Conservation (phyloP, 2,113 vertebrate species). For the Nestor notabilis region DNA sequence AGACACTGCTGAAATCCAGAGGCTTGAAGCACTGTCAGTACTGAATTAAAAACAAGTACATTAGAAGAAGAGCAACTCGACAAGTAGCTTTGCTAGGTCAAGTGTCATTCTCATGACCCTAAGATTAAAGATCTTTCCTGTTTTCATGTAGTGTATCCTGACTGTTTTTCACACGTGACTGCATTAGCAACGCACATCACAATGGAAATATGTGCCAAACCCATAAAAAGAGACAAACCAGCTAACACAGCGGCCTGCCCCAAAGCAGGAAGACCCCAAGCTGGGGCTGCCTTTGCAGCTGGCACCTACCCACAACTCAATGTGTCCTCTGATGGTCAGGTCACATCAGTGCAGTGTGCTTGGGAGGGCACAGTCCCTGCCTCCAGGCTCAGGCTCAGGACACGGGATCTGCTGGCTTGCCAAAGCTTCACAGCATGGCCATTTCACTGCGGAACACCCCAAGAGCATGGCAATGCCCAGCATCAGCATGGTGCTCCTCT, state of each 20-base stretch:
- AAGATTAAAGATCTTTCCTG: conserved; percentile 67
- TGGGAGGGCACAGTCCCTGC: not conserved
- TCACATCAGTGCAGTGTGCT: accelerated
- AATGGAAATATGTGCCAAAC: not conserved
- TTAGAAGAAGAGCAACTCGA: conserved; percentile 14
- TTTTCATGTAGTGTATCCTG: conserved; percentile 30
- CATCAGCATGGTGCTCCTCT: accelerated
- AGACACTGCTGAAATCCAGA: not conserved
- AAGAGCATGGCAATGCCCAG: not conserved
- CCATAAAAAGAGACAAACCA: not conserved
- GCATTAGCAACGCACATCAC: not conserved
- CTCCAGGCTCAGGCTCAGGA: accelerated
- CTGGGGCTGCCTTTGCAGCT: not conserved
- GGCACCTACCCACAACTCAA: not conserved
- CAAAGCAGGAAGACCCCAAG: not conserved
- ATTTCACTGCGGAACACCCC: not conserved
- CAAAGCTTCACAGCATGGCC: not conserved
- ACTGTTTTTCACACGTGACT: not conserved
- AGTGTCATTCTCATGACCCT: conserved; percentile 54
- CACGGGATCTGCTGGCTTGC: not conserved
- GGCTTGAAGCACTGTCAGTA: not conserved
- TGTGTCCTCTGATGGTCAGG: not conserved
- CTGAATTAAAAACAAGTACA: not conserved
- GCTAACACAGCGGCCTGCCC: not conserved
- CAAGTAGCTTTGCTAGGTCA: conserved; percentile 28